Conservation (phyloP, 2,797 vertebrate species). For the Thamnophis elegans region DNA sequence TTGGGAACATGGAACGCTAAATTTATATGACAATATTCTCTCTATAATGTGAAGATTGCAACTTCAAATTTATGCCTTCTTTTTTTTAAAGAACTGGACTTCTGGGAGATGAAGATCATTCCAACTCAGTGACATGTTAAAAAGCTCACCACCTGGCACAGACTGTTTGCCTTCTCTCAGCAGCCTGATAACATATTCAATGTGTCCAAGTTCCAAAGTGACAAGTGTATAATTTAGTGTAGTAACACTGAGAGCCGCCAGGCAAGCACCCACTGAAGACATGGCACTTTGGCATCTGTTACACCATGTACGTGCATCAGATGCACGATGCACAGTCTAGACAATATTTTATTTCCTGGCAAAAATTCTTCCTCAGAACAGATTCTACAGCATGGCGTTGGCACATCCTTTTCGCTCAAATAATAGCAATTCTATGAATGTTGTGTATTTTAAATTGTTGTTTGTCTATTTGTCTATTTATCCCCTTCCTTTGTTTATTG, state of each 20-base stretch:
- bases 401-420: background rate
- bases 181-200: background rate
- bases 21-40: background rate
- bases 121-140: background rate
- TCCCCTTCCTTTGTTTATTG: too few relatives aligned
- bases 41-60: background rate
- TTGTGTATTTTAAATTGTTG: too few relatives aligned
- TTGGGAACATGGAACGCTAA: background rate
- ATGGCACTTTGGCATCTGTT: background rate
- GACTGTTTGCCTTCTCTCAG: background rate
- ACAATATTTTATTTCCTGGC: background rate
- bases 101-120: background rate
- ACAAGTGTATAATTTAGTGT: background rate
- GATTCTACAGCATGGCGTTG: background rate
- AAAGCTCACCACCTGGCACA: background rate
- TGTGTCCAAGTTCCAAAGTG: background rate
- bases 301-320: background rate
- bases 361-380: background rate
- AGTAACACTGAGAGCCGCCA: background rate
- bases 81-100: background rate
- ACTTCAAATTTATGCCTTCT: background rate
- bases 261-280: background rate
- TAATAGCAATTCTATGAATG: background rate
- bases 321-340: background rate
- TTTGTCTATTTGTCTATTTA: too few relatives aligned